These are phyloP conservation scores for Ooceraea biroi DNA, from an alignment of 1,140 invertebrate genomes.

Conservation along the genomic window DNA sequence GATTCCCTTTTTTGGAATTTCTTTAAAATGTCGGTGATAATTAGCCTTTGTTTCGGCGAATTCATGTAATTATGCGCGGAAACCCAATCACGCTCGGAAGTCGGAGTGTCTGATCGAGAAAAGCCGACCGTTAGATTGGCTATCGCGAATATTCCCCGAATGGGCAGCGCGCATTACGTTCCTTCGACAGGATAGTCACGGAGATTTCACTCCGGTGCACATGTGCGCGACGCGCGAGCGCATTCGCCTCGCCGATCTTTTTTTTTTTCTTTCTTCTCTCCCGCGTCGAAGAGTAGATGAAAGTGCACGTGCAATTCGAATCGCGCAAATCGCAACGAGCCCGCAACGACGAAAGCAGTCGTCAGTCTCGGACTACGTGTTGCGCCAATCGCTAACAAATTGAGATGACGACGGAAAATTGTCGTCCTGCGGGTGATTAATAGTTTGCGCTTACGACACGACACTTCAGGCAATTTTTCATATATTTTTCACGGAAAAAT, in stretches of 20 bases:
- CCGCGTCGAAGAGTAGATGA: constrained; percentile 49
- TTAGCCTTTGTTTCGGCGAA: background rate
- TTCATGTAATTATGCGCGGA: background rate
- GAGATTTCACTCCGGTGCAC: constrained; percentile 66
- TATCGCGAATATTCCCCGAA: constrained; percentile 18
- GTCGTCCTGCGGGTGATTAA: constrained; percentile 22
- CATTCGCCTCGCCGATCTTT: constrained; percentile 45
- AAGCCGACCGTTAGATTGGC: constrained; percentile 6
- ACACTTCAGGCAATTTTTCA: background rate
- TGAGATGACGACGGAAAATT: constrained; percentile 33
- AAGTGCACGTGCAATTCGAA: constrained; percentile 58
- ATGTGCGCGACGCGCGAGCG: constrained; percentile 64
- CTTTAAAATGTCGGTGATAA: too few species aligned
- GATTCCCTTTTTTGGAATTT: too few species aligned
- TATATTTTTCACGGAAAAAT: background rate
- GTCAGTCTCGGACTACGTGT: background rate
- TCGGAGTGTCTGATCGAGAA: constrained; percentile 25
- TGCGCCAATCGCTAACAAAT: constrained; percentile 19
- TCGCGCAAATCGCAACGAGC: constrained; percentile 43
- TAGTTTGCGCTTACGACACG: constrained; percentile 8
- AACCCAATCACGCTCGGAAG: constrained; percentile 10
- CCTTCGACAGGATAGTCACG: constrained; percentile 31
- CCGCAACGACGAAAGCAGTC: background rate
- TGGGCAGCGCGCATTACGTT: constrained; percentile 1
- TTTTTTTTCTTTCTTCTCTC: constrained; percentile 10